Evolutionary conservation across 2,888 invertebrate species (phyloP).

Genomic region (Myopa tessellatipennis): DNA sequence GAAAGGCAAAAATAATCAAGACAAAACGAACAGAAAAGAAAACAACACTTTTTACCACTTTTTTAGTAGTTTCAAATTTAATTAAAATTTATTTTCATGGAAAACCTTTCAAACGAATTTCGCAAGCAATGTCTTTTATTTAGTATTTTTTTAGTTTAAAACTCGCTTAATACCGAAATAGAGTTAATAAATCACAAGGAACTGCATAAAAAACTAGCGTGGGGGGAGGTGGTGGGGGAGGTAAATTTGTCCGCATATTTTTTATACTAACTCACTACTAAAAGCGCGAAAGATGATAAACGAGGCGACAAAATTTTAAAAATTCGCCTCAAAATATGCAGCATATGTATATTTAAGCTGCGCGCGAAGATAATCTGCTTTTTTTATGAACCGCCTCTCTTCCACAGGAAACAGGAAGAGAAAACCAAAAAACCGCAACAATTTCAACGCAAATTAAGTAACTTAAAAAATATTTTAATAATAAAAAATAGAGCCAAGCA

Average conservation of each 20-base stretch:
- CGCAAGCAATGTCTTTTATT: too few species aligned
- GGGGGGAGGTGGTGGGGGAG: not conserved
- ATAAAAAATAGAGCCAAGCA: too few species aligned
- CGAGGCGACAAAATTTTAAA: conserved; percentile 5
- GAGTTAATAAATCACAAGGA: too few species aligned
- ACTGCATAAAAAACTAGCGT: too few species aligned
- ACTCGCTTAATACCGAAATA: too few species aligned
- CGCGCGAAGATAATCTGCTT: not conserved
- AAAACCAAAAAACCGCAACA: conserved; percentile 4
- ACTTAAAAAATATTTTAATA: too few species aligned
- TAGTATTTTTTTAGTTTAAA: too few species aligned
- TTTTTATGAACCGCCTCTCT: not conserved
- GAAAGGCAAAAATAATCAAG: not conserved
- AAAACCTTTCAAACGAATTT: not conserved
- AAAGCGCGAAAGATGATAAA: not conserved
- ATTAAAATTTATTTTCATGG: not conserved
- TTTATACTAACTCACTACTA: too few species aligned
- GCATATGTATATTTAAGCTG: conserved; percentile 20
- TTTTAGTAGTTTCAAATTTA: not conserved
- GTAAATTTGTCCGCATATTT: not conserved
- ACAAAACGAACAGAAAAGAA: not conserved
- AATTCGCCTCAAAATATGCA: conserved; percentile 20
- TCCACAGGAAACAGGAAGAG: not conserved
- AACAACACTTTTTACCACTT: not conserved
- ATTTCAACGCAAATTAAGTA: too few species aligned